These are phyloP conservation scores for Ariopsis seemanni DNA, from an alignment of 2,113 vertebrate genomes.

Conservation along the genomic window DNA sequence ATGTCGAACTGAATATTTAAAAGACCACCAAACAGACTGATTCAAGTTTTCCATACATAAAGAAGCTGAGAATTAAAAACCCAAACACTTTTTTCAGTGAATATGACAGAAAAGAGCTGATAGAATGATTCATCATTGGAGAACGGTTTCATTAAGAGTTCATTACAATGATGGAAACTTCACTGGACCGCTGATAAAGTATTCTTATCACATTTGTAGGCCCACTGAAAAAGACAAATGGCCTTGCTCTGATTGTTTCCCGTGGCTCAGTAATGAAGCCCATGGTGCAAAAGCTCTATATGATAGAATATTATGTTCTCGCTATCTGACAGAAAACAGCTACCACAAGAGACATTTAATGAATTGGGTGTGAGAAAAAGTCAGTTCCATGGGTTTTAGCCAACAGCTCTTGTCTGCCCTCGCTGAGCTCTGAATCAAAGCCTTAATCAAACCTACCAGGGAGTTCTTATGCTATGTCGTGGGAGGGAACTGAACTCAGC, in stretches of 20 bases:
- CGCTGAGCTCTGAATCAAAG: conserved; percentile 1
- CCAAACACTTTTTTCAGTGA: neutral
- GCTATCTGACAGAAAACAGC: conserved; percentile 4
- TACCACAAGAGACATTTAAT: conserved; percentile 39
- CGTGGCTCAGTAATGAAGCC: conserved; percentile 42
- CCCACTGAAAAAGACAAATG: conserved; percentile 41
- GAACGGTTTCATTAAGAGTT: conserved; percentile 31
- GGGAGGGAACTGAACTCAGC: conserved; percentile 11
- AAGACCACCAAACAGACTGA: neutral
- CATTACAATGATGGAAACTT: conserved; percentile 10
- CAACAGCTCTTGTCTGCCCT: conserved; percentile 16
- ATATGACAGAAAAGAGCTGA: neutral
- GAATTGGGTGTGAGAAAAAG: conserved; percentile 30
- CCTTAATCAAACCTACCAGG: conserved; percentile 32
- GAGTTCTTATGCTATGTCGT: conserved; percentile 12
- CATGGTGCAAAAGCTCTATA: conserved; percentile 37
- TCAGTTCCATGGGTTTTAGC: neutral
- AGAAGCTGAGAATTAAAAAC: neutral
- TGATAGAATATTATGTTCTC: conserved; percentile 37
- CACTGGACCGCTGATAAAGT: conserved; percentile 15
- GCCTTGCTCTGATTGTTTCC: conserved; percentile 32
- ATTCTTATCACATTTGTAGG: conserved; percentile 21
- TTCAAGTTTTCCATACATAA: neutral
- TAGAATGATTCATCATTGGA: conserved; percentile 5
- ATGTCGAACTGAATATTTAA: neutral